Base-by-base conservation (phyloP, 2,888 invertebrate species). In the Hypena proboscidalis region DNA sequence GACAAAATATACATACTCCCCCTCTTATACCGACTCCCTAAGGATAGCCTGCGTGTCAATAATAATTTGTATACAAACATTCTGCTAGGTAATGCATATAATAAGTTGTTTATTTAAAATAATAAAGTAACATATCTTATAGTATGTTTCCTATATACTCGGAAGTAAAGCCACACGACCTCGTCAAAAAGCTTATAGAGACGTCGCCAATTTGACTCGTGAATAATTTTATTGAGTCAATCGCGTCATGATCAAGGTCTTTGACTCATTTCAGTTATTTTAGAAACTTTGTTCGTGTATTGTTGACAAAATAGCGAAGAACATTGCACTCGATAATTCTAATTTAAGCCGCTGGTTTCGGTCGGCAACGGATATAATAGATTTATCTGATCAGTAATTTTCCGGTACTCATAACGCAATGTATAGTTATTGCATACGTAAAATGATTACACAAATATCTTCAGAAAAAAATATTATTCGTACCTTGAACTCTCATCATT, bases 211-310 rank as follows among this genome's bases (percentile, higher is more conserved):
- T 53, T 64, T 27, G 25, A 58, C 58, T 67, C 70, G 79, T 80
- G 69, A 80, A 81, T 80, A 71, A 74, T 74, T 76, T 80, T 76
- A 80, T 82, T 76, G 69, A 66, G 71, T 77, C 74, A 58, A 74
- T 79, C 78, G 67, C 77, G 74, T 74, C 80, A 82, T 67, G 80
- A 86, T 87, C 87, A 88, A 89, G 88, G 87, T 85, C 84, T 80
- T 83, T 85, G 82, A 85, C 86, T 77, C 77, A 77, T 71, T 72
- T 58, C 58, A 63, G 75, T 80, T 80, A 80, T 85, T 85, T 85
- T 74, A 59, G 73, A 69, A 67, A 59, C 62, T 55, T 75, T 76
- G 78, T 78, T 78, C 72, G 70, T 80, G 80, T 80, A 74, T 81
- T 72, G 71, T 77, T 75, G 74, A 76, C 75, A 66, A 77, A 77